A percentile compares a stretch with the other conserved stretches of the same genome.
These are phyloP conservation scores for Iselma pallidipennis DNA, from an alignment of 2,888 invertebrate species.

Conservation along the genomic window DNA sequence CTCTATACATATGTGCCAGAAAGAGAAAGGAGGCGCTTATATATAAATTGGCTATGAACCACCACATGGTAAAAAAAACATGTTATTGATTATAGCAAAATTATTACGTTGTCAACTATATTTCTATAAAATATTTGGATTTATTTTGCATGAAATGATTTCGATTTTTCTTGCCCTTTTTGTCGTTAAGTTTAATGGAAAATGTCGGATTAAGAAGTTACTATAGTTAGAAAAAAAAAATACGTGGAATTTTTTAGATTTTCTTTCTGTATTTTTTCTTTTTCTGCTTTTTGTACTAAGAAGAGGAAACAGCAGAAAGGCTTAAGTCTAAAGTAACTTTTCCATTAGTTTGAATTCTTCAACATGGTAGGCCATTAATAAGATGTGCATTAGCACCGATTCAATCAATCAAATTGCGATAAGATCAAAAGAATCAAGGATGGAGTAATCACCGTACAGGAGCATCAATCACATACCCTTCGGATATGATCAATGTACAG, in stretches of 20 bases:
- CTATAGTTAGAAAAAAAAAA: background rate
- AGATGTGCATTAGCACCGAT: slow-evolving; percentile 48
- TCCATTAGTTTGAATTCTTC: slow-evolving; percentile 20
- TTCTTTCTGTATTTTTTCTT: too few relatives aligned
- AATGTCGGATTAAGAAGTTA: background rate
- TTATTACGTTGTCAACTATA: background rate
- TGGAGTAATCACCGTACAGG: slow-evolving; percentile 56
- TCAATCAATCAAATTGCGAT: slow-evolving; percentile 60
- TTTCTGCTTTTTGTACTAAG: background rate
- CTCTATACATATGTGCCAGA: background rate
- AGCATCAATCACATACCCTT: slow-evolving; percentile 53
- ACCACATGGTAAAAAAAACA: background rate
- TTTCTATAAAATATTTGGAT: background rate
- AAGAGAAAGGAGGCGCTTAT: background rate
- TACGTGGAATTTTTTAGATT: background rate
- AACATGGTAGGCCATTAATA: slow-evolving; percentile 37
- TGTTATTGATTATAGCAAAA: background rate
- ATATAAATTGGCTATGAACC: background rate
- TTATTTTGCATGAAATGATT: background rate
- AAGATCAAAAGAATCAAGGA: slow-evolving; percentile 58
- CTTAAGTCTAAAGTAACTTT: slow-evolving; percentile 14
- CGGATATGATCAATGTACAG: slow-evolving; percentile 35
- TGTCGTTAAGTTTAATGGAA: background rate
- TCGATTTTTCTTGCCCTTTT: background rate
- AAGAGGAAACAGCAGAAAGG: background rate